Evolutionary conservation across 92 coral and sea anemone genomes (phyloP).

Genomic region (Scolanthus callimorphus): DNA sequence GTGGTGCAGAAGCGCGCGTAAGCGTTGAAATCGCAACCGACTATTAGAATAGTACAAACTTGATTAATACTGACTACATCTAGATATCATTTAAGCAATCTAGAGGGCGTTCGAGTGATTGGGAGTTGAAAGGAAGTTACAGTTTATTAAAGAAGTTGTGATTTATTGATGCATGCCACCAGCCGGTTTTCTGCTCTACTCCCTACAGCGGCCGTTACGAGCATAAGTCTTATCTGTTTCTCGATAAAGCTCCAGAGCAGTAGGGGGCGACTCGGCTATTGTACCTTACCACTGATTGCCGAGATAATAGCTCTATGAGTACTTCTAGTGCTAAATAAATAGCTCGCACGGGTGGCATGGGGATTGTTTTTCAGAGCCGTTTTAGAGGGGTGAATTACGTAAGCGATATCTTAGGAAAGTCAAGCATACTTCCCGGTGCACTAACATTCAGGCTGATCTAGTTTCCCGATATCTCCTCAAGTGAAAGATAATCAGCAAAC

Average conservation of each 20-base stretch:
- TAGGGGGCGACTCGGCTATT: slow-evolving; percentile 14
- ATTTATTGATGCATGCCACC: background rate
- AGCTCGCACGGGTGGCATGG: background rate
- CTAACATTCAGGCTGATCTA: background rate
- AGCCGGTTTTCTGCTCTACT: background rate
- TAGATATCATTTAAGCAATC: too few relatives aligned
- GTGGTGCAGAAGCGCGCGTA: background rate
- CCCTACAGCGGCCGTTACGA: background rate
- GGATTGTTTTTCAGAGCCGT: background rate
- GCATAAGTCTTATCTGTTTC: slow-evolving; percentile 12
- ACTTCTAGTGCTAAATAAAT: background rate
- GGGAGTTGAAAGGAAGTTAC: too few relatives aligned
- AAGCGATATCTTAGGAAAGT: background rate
- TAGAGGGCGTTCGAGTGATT: too few relatives aligned
- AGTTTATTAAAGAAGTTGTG: too few relatives aligned
- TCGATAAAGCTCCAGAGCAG: slow-evolving; percentile 11
- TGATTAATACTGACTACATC: too few relatives aligned
- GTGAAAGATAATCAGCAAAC: background rate
- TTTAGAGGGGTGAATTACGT: background rate
- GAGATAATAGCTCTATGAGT: background rate
- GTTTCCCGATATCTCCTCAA: background rate
- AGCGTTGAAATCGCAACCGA: background rate
- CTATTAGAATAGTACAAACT: too few relatives aligned
- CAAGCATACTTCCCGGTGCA: background rate
- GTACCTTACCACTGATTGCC: slow-evolving; percentile 8